Base-by-base conservation (phyloP, 1,140 invertebrate species). In the Hycleus phaleratus region DNA sequence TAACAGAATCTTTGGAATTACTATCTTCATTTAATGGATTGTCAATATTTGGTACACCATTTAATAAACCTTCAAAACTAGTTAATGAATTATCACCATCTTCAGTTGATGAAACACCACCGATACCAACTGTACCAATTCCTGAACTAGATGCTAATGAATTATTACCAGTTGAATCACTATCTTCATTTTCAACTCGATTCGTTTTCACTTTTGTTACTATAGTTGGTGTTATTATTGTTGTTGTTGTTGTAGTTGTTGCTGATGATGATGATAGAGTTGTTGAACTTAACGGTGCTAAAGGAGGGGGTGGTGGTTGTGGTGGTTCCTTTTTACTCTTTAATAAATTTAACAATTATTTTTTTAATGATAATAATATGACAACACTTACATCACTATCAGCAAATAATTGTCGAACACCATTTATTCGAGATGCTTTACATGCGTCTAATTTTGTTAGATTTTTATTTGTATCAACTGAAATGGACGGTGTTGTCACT, bases 21-120 rank as follows among this genome's bases (percentile, higher is more conserved):
- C 77, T 77, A 40, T 82, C 79, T 38, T 68, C 63, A 42, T 70
- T 65, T 18, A 74, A 71, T 49, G 82, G 78, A 38, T 79, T 79
- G 51, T 80, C 78, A 6, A 79, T 68, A 44, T 75, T 78, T 0
- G 80, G 79, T 8, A 78, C 77, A 39, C 82, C 82, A 60, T 83
- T 84, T 10, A 82, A 66, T 3, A 83, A 60, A 26, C 82, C 82
- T 56, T 85, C 82, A 62, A 84, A 83, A 66, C 81, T 83, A 8
- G 81, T 82, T 3, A 83, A 61, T 0, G 81, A 82, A 60, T 83
- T 83, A 32, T 84, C 82, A 18, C 74, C 75, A 47, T 83, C 81
- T 56, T 80, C 79, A 3, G 74, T 74, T 61, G 60, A 77, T 64
- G 58, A 78, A 62, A 66, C 74, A 66, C 32, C 77, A 71, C 63